Evolutionary conservation across 2,797 vertebrate species (phyloP).

Genomic region (Pelochelys cantorii): DNA sequence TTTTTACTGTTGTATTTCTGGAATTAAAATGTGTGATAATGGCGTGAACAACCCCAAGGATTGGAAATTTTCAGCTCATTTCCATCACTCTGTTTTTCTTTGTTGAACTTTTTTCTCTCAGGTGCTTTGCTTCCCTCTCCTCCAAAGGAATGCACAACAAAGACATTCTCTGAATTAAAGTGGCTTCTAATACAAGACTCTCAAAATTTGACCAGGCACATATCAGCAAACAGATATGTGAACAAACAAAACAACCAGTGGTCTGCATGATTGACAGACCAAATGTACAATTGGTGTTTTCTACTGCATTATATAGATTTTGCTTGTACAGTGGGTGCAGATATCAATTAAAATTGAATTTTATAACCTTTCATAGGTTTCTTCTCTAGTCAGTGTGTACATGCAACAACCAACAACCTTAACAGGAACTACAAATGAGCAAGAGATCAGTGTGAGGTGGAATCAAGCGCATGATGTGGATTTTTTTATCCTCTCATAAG

Average conservation of each 20-base stretch:
- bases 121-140: fast-evolving
- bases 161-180: fast-evolving
- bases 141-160: fast-evolving
- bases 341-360: neutral
- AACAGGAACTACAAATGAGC: neutral
- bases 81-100: slow-evolving; percentile 7
- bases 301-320: neutral
- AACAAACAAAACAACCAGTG: fast-evolving
- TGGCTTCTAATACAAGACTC: fast-evolving
- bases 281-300: neutral
- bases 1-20: neutral
- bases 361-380: neutral
- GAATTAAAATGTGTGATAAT: neutral
- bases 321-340: neutral
- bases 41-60: neutral
- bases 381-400: neutral
- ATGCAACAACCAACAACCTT: neutral
- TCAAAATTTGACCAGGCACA: fast-evolving
- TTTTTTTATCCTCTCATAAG: neutral
- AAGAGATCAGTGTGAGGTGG: neutral
- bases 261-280: fast-evolving
- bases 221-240: neutral
- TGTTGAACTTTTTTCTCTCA: neutral
- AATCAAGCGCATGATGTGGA: neutral
- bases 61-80: neutral